A percentile compares a stretch with the other conserved stretches of the same genome.
Evolutionary conservation across 2,797 vertebrate species (phyloP).

Genomic region (Argya squamiceps): DNA sequence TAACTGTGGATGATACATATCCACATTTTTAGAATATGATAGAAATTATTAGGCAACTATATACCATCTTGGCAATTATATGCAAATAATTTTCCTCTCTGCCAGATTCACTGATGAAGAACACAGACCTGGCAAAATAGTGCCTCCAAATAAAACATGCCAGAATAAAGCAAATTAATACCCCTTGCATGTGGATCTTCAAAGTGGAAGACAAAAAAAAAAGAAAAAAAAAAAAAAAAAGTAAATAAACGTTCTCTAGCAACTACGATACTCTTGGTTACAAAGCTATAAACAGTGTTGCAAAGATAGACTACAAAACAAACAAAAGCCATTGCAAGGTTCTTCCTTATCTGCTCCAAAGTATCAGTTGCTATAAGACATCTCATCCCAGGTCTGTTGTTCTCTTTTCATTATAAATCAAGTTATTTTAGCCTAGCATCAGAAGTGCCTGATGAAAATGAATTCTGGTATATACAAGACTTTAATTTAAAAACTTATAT

Average conservation of each 20-base stretch:
- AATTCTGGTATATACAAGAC: not conserved
- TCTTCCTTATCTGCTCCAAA: not conserved
- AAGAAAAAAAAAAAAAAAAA: too few relatives aligned
- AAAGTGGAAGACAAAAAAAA: not conserved
- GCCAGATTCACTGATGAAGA: not conserved
- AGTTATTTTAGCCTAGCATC: not conserved
- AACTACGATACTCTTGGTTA: not conserved
- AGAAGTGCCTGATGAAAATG: not conserved
- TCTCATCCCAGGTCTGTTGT: not conserved
- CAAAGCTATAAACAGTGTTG: not conserved
- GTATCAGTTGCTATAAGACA: not conserved
- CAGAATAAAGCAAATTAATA: not conserved
- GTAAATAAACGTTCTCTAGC: accelerated
- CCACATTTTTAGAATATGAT: not conserved
- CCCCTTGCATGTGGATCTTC: accelerated
- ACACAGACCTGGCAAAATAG: not conserved
- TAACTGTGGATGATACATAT: not conserved
- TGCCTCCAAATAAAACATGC: not conserved
- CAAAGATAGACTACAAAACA: not conserved
- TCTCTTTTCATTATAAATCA: not conserved
- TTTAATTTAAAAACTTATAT: not conserved
- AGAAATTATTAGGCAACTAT: not conserved
- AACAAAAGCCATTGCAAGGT: not conserved
- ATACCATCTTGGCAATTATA: not conserved
- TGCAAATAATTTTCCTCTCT: not conserved